Conservation (phyloP, 2,888 invertebrate species). For the Spodoptera picta region DNA sequence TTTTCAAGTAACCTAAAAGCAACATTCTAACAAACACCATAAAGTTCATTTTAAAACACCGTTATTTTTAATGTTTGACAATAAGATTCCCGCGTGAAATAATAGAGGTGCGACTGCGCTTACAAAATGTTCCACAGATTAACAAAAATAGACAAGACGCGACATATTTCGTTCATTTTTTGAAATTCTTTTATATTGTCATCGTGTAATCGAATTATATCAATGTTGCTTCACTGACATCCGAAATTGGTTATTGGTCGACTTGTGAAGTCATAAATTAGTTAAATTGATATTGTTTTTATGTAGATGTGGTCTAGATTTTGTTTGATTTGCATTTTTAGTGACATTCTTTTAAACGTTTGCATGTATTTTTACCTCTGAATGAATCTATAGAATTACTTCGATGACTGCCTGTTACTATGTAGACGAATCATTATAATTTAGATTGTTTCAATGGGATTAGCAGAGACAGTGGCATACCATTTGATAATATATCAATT, state of each 20-base stretch:
- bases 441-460: too few species aligned
- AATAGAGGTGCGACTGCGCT: slow-evolving; percentile 33
- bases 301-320: slow-evolving; percentile 9
- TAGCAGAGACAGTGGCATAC: too few species aligned
- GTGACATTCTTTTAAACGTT: too few species aligned
- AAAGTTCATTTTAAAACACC: slow-evolving; percentile 15
- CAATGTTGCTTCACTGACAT: slow-evolving; percentile 6
- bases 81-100: slow-evolving; percentile 36
- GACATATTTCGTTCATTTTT: background rate
- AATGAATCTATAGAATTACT: too few species aligned
- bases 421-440: too few species aligned
- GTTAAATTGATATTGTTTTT: slow-evolving; percentile 1
- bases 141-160: slow-evolving; percentile 16
- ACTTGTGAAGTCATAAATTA: slow-evolving; percentile 4
- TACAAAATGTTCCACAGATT: slow-evolving; percentile 39
- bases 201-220: background rate
- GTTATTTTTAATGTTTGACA: slow-evolving; percentile 26
- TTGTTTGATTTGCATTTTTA: background rate
- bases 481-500: too few species aligned
- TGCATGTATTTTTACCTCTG: too few species aligned
- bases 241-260: background rate
- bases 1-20: slow-evolving; percentile 3
- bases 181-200: background rate
- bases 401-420: too few species aligned
- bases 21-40: background rate